A percentile compares a stretch with the other conserved stretches of the same genome.
phyloP scores from a whole-genome alignment of 2,888 invertebrate species.

The Leptinotarsa juncta region DNA sequence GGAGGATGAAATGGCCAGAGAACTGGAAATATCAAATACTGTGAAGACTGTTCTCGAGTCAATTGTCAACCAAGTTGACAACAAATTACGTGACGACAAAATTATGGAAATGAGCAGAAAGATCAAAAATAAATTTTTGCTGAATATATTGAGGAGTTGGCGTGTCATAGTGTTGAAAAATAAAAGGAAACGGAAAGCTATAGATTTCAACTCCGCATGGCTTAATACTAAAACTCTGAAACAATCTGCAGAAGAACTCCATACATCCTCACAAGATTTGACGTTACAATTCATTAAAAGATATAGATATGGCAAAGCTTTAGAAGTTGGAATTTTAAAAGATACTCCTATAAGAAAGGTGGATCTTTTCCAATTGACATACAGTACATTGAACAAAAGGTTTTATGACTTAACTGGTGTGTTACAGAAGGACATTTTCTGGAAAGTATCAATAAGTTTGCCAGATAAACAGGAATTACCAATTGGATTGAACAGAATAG shows the following conservation, averaged over 20 bases:
- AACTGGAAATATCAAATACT: conserved; percentile 53
- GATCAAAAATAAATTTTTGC: conserved; percentile 59
- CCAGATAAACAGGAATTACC: conserved; percentile 63
- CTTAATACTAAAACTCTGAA: conserved; percentile 63
- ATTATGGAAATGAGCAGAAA: conserved; percentile 62
- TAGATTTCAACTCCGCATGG: conserved; percentile 71
- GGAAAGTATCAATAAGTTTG: conserved; percentile 74
- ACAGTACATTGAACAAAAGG: conserved; percentile 52
- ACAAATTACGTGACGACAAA: conserved; percentile 59
- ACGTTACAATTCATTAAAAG: conserved; percentile 67
- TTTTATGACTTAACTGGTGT: conserved; percentile 49
- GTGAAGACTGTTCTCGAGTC: conserved; percentile 58
- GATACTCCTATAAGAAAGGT: conserved; percentile 50
- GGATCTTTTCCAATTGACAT: conserved; percentile 54
- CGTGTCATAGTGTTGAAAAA: conserved; percentile 60
- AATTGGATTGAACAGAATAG: conserved; percentile 46
- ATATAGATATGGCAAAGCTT: conserved; percentile 65
- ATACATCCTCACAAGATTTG: conserved; percentile 64
- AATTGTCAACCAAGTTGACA: conserved; percentile 60
- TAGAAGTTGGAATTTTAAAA: conserved; percentile 48
- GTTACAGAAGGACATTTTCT: conserved; percentile 64
- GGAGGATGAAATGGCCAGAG: conserved; percentile 47
- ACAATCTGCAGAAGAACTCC: conserved; percentile 65
- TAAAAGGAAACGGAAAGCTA: conserved; percentile 66
- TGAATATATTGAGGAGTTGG: conserved; percentile 67